phyloP scores from a whole-genome alignment of 2,888 invertebrate species.

The Taenaris catops region DNA sequence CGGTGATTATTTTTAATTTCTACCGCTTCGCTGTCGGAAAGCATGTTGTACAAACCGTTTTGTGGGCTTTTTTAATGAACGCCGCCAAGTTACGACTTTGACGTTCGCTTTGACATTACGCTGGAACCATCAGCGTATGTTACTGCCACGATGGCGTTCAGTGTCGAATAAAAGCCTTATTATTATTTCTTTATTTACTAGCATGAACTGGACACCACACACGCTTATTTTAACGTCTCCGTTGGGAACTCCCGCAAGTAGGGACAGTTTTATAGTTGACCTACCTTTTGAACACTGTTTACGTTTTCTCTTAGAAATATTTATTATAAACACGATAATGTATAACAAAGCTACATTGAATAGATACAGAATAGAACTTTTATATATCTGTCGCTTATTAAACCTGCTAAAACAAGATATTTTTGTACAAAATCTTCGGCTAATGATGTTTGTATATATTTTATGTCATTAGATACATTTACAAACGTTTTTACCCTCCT shows the following conservation, averaged over 20 bases:
- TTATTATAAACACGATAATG: too few species aligned
- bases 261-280: conserved; percentile 4
- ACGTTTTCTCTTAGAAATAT: too few species aligned
- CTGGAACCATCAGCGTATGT: conserved; percentile 27
- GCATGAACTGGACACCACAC: conserved; percentile 19
- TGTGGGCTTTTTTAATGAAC: conserved; percentile 51
- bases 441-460: too few species aligned
- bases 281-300: too few species aligned
- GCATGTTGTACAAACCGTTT: conserved; percentile 54
- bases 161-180: conserved; percentile 28
- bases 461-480: too few species aligned
- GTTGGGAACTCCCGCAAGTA: conserved; percentile 9
- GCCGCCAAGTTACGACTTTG: conserved; percentile 45
- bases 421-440: too few species aligned
- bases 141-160: conserved; percentile 26
- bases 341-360: too few species aligned
- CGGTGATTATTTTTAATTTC: conserved; percentile 67
- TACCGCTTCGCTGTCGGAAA: conserved; percentile 50
- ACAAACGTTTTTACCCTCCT: too few species aligned
- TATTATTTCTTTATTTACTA: conserved; percentile 27
- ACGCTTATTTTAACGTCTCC: conserved; percentile 20
- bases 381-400: too few species aligned
- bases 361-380: too few species aligned
- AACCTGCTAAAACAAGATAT: too few species aligned
- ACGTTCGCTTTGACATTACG: conserved; percentile 44